These are phyloP conservation scores for Etia nguti DNA, from an alignment of 2,113 vertebrate genomes.

Conservation along the genomic window DNA sequence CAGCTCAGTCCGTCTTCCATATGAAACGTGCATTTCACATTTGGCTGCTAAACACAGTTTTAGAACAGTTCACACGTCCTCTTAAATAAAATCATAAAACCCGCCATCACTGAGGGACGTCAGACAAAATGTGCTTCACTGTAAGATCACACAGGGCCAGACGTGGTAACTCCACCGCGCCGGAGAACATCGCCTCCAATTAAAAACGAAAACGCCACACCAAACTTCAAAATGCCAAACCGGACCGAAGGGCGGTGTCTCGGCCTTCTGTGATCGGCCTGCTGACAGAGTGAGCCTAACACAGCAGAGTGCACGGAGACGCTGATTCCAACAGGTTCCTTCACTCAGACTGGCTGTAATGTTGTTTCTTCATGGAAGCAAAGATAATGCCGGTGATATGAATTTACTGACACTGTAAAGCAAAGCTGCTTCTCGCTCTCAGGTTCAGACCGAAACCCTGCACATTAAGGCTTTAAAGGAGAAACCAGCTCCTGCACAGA, in stretches of 20 bases:
- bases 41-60: background rate
- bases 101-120: background rate
- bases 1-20: background rate
- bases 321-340: background rate
- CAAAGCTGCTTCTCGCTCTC: background rate
- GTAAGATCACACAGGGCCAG: background rate
- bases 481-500: slow-evolving; percentile 18
- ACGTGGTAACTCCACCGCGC: background rate
- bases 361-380: background rate
- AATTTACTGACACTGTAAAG: background rate
- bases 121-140: background rate
- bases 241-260: background rate
- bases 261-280: background rate
- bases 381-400: background rate
- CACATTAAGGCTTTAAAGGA: slow-evolving; percentile 24
- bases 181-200: background rate
- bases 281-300: background rate
- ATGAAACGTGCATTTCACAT: background rate
- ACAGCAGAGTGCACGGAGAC: background rate
- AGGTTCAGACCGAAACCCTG: slow-evolving; percentile 1
- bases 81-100: background rate
- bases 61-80: background rate
- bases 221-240: background rate
- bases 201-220: background rate
- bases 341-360: background rate